Conservation (phyloP, 2,888 invertebrate species). For the Saturnia pavonia region DNA sequence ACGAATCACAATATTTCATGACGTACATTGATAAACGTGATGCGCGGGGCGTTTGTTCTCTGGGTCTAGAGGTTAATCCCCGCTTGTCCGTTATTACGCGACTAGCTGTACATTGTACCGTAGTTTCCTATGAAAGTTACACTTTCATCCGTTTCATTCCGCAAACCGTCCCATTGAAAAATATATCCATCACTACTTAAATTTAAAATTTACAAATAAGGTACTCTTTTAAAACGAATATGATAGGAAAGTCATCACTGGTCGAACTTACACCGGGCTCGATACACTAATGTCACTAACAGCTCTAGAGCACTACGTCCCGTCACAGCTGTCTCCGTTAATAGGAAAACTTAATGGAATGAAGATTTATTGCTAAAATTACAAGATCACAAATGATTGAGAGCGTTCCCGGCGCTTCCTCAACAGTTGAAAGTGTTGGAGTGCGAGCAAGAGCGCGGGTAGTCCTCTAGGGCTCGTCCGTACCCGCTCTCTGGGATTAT, state of each 20-base stretch:
- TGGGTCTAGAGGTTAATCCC: conserved; percentile 40
- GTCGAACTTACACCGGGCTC: conserved; percentile 60
- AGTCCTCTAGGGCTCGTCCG: conserved; percentile 58
- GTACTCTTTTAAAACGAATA: conserved; percentile 75
- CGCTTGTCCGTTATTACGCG: conserved; percentile 38
- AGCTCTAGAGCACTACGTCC: conserved; percentile 76
- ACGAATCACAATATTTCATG: conserved; percentile 70
- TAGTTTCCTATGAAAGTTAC: conserved; percentile 68
- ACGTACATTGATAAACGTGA: conserved; percentile 49
- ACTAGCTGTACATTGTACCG: conserved; percentile 78
- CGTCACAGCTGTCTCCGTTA: conserved; percentile 62
- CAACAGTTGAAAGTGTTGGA: conserved; percentile 81
- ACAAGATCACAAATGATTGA: conserved; percentile 78
- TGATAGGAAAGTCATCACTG: conserved; percentile 68
- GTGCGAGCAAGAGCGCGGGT: conserved; percentile 71
- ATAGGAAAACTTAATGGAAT: conserved; percentile 78
- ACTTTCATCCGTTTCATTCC: conserved; percentile 62
- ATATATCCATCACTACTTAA: conserved; percentile 80
- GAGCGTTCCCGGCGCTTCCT: conserved; percentile 51
- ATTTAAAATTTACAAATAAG: conserved; percentile 79
- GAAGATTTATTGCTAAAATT: conserved; percentile 82
- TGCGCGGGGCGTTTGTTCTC: not conserved
- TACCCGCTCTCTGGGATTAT: conserved; percentile 72
- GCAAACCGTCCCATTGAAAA: conserved; percentile 67
- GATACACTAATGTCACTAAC: conserved; percentile 68